phyloP scores from a whole-genome alignment of 1,140 invertebrate genomes.

The Brachystomella parvula region DNA sequence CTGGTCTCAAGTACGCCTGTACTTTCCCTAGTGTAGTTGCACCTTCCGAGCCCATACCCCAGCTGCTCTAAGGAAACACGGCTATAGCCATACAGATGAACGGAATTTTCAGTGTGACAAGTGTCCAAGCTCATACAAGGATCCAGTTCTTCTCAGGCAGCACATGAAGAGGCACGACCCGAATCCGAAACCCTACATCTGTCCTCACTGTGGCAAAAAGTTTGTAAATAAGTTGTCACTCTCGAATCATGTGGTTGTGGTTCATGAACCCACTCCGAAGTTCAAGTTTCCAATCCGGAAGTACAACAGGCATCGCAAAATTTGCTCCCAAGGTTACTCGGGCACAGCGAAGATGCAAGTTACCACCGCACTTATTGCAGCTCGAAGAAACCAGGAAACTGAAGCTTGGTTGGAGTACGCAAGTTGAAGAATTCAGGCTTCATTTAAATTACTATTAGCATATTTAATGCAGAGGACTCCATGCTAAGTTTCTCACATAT shows the following conservation, averaged over 20 bases:
- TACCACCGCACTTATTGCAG: not conserved
- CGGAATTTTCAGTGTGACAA: not conserved
- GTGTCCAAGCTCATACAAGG: not conserved
- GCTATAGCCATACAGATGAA: not conserved
- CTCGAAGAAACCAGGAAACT: not conserved
- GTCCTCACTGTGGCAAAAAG: not conserved
- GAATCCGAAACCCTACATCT: not conserved
- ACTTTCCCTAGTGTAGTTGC: not conserved
- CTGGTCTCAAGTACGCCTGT: no score
- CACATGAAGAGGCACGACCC: not conserved
- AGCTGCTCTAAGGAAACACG: not conserved
- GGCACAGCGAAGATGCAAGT: no score
- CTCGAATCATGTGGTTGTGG: not conserved
- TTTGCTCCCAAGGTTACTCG: no score
- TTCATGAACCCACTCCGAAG: not conserved
- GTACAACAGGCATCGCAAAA: not conserved
- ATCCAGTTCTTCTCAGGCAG: not conserved
- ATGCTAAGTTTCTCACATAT: not conserved
- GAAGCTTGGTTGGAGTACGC: no score
- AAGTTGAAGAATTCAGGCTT: not conserved
- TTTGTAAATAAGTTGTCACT: not conserved
- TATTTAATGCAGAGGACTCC: not conserved
- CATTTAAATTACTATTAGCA: not conserved
- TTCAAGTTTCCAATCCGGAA: not conserved
- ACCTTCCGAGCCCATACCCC: not conserved